These are phyloP conservation scores for Aporrectodea caliginosa DNA, from an alignment of 1,140 invertebrate genomes.

Conservation along the genomic window DNA sequence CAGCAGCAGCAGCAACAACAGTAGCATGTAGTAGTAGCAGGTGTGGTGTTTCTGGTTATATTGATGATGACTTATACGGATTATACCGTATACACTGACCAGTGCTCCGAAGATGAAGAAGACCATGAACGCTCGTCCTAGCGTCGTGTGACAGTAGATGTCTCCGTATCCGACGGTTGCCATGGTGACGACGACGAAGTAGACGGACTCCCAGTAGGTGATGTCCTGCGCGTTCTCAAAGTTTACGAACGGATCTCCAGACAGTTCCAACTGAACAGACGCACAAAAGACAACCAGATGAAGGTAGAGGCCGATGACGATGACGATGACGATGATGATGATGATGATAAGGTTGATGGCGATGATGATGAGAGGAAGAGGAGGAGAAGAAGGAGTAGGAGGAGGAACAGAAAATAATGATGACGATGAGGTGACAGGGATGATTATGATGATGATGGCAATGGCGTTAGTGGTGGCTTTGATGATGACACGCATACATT, in stretches of 20 bases:
- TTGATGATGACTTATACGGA: too few relatives aligned
- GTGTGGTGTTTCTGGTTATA: too few relatives aligned
- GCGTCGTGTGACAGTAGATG: slow-evolving; percentile 46
- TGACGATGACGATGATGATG: neutral
- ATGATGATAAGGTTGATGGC: neutral
- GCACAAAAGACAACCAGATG: neutral
- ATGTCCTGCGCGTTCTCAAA: slow-evolving; percentile 47
- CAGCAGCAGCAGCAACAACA: too few relatives aligned
- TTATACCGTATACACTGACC: too few relatives aligned
- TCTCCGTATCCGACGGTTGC: slow-evolving; percentile 58
- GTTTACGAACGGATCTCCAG: slow-evolving; percentile 50
- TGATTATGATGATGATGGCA: too few relatives aligned
- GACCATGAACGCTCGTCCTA: slow-evolving; percentile 51
- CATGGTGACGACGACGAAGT: slow-evolving; percentile 56
- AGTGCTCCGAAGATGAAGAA: slow-evolving; percentile 52
- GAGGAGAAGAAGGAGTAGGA: too few relatives aligned
- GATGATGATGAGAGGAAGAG: too few relatives aligned
- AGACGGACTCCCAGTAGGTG: slow-evolving; percentile 56
- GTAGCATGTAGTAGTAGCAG: too few relatives aligned
- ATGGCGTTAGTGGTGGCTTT: neutral
- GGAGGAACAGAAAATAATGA: too few relatives aligned
- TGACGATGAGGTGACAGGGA: too few relatives aligned
- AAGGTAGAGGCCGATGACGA: slow-evolving; percentile 1
- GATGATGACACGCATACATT: too few relatives aligned
- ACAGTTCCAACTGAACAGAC: slow-evolving; percentile 52